These are phyloP conservation scores for Chionomys nivalis DNA, from an alignment of 2,113 vertebrate species.

Conservation along the genomic window DNA sequence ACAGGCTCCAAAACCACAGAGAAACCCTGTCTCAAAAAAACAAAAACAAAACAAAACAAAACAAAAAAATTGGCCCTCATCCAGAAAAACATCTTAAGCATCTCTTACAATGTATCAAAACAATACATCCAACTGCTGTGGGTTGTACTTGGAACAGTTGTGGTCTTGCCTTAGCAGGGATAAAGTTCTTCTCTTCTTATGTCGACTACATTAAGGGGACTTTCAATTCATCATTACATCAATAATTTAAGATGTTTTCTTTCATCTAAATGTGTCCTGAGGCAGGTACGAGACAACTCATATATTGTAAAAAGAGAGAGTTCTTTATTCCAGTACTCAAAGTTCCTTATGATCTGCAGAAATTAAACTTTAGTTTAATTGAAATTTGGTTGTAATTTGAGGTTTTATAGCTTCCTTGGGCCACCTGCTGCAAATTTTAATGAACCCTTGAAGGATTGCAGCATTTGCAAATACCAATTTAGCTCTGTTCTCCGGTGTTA, in stretches of 20 bases:
- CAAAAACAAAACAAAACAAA: too few relatives aligned
- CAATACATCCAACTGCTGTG: not conserved
- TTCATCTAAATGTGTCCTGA: slow-evolving; percentile 69
- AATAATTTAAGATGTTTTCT: slow-evolving; percentile 74
- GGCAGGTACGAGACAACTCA: slow-evolving; percentile 63
- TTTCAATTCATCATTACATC: slow-evolving; percentile 73
- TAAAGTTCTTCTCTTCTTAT: slow-evolving; percentile 56
- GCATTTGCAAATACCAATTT: not conserved
- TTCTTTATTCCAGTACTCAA: slow-evolving; percentile 51
- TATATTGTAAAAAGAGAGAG: slow-evolving; percentile 56
- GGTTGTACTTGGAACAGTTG: slow-evolving; percentile 20
- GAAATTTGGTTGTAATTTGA: slow-evolving; percentile 71
- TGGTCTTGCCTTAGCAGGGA: not conserved
- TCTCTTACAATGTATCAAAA: slow-evolving; percentile 21
- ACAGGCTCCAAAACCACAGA: too few relatives aligned
- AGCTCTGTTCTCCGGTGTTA: slow-evolving; percentile 10
- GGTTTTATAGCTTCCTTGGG: slow-evolving; percentile 68
- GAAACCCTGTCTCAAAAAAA: too few relatives aligned
- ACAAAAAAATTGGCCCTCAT: not conserved
- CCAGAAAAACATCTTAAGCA: not conserved
- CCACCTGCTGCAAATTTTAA: slow-evolving; percentile 57
- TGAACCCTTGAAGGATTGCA: slow-evolving; percentile 58
- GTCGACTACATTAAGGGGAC: slow-evolving; percentile 59
- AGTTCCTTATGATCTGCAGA: slow-evolving; percentile 64
- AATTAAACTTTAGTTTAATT: slow-evolving; percentile 75